Base-by-base conservation (phyloP, 2,113 vertebrate genomes). In the Willisornis vidua region DNA sequence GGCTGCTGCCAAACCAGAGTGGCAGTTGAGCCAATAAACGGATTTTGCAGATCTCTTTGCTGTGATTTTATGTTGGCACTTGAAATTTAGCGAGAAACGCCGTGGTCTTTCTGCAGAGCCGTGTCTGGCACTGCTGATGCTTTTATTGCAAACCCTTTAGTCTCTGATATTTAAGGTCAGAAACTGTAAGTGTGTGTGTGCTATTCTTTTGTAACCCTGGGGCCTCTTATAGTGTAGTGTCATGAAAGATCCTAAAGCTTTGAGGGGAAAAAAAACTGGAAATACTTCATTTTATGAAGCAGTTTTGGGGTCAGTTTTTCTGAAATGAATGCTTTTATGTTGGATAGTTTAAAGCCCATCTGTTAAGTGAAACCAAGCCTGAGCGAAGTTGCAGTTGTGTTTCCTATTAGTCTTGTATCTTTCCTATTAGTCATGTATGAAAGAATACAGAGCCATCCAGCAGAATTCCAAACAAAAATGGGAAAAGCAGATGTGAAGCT, bases 341-440 rank as follows among this genome's bases (percentile, higher is more conserved):
- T 97, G 96, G 92, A 90, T 98, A 97, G 97, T 98, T 98, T 98
- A 98, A 98, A 98, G 98, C 97, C 97, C 97, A 97, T 97, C 97
- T 98, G 98, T 97, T 98, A 98, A 98, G 96, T 95, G 97, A 97
- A 98, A 98, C 98, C 98, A 97, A 98, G 94, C 94, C 33, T 97
- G 97, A 96, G 96, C 54, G 87, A 97, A 97, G 96, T 97, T 96
- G 91, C 94, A 98, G 97, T 95, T 96, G 94, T 98, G 98, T 98
- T 98, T 98, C 95, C 94, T 97, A 97, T 98, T 98, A 98, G 96
- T 96, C 93, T 96, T 98, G 95, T 98, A 97, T 98, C 98, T 98
- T 97, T 98, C 95, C 97, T 98, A 97, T 98, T 98, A 98, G 97
- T 97, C 98, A 97, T 97, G 97, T 97, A 97, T 98, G 97, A 98